Base-by-base conservation (phyloP, 2,113 vertebrate species). In the Polypterus senegalus region DNA sequence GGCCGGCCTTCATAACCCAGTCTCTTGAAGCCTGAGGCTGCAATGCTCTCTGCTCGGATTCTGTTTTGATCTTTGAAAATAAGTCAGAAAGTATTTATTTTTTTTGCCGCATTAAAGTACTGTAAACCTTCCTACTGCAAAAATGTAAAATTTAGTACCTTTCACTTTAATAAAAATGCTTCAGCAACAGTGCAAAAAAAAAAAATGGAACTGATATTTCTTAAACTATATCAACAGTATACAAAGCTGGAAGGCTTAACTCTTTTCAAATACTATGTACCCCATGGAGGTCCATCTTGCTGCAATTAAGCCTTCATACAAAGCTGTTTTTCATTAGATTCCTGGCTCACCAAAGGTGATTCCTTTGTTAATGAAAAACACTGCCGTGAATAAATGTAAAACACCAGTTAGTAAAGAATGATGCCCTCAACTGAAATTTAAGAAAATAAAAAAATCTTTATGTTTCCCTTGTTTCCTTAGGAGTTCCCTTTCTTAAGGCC, bases 341-440 rank as follows among this genome's bases (percentile, higher is more conserved):
- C 73, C 79, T 86, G 75, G 80, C 82, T 84, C 80, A 81, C 73
- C 75, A 72, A 78, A 85, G 86, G 84, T 86, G 84, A 85, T 86
- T 88, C 81, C 78, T 86, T 83, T 80, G 76, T 74, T 83, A 81
- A 83, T 83, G 77, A 82, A 84, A 88, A 86, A 78, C 86, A 83
- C 79, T 75, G 74, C 77, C 78, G 76, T 75, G 74, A 74, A 74
- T 73, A 76, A 71, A 78, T 71, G 76, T 74, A 83, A 78, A 84
- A 85, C 81, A 78, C 73, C 79, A 79, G 71, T 85, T 80, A 82
- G 80, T 73, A 70, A 78, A 83, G 79, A 86, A 83, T 81, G 81
- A 85, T 80, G 77, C 76, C 74, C 61, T 68, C 69, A 72, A 68
- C 11, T 70, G 65, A 71, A 75, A 75, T 27, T 27, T 27, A 27